Evolutionary conservation across 53 echinoderm and acorn worm genomes (phyloP), one percentile per base, ranked within the genome.

Genomic region (Hippasteria phrygiana): DNA sequence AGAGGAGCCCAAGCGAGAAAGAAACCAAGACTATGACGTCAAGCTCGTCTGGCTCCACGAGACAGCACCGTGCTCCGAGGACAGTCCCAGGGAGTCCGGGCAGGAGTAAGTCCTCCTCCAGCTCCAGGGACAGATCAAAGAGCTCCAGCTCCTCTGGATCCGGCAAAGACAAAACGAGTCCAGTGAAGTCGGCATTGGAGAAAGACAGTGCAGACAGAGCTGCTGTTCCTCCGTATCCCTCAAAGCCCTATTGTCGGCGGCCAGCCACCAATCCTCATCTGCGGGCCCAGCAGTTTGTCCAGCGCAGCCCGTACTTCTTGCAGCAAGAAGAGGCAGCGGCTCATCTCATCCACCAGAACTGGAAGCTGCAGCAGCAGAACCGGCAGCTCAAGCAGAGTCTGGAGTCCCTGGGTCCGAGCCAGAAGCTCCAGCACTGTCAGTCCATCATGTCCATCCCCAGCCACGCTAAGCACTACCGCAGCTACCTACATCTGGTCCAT

Each of bases 261-360:
- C 97, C 97, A n/a, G 94, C 94, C 32, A 97, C 97, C 33, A 97
- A 97, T 76, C 97, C 97, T 41, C 97, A 95, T 81, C 80, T 95
- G 87, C 92, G 97, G 56, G 92, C 95, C 7, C 92, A 91, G 50
- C 97, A 96, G 73, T 82, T 93, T 41, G 56, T 71, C 45, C 90
- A 93, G 64, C 90, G 93, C 55, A 97, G 90, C 47, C 95, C 96
- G 0, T 99, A 96, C 73, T 59, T 96, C 73, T 88, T 96, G 91
- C 91, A 94, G 77, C 94, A 94, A 48, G 93, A 90, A 27, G 79
- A 94, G 33, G 89, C 93, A 75, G 91, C 89, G 38, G 91, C 93
- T 74, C 95, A 93, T 43, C 85, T 99, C 46, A 88, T 94, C 65
- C 92, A 80, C 35, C 94, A 99, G 55, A 99, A 99, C 80, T 91